These are phyloP conservation scores for Mesembrinibis cayennensis DNA, from an alignment of 2,113 vertebrate genomes.

Conservation along the genomic window DNA sequence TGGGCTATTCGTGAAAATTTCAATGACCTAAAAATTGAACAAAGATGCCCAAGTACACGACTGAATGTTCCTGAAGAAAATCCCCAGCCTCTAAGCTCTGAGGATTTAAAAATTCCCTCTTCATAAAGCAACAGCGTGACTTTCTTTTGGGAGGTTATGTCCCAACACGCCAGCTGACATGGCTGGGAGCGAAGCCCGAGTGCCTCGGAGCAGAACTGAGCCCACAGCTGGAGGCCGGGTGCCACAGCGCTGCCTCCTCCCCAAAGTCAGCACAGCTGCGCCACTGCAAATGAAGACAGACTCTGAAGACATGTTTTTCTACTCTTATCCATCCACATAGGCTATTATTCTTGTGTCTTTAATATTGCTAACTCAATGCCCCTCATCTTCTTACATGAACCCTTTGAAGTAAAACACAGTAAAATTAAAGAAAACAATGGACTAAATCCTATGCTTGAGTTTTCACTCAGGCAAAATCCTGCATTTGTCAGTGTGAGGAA, in stretches of 20 bases:
- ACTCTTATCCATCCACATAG: background rate
- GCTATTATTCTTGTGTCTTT: background rate
- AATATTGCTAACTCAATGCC: background rate
- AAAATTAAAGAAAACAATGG: slow-evolving; percentile 5
- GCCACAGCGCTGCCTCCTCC: background rate
- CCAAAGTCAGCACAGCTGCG: background rate
- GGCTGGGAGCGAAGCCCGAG: background rate
- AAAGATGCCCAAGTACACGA: background rate
- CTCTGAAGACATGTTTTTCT: background rate
- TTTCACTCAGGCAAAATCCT: background rate
- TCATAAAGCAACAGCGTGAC: background rate
- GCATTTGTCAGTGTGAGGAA: background rate
- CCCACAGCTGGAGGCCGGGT: background rate
- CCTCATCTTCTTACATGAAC: accelerated
- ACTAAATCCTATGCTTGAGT: background rate
- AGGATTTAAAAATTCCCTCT: background rate
- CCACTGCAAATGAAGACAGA: background rate
- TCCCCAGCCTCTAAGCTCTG: background rate
- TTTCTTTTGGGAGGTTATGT: background rate
- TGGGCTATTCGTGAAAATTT: background rate
- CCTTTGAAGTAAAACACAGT: background rate
- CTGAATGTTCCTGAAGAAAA: background rate
- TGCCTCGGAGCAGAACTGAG: background rate
- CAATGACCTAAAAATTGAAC: background rate
- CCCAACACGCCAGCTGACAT: background rate